Percentiles rank a stretch among this genome's conserved stretches.
phyloP scores from a whole-genome alignment of 2,888 invertebrate genomes.

The Acleris cristana region DNA sequence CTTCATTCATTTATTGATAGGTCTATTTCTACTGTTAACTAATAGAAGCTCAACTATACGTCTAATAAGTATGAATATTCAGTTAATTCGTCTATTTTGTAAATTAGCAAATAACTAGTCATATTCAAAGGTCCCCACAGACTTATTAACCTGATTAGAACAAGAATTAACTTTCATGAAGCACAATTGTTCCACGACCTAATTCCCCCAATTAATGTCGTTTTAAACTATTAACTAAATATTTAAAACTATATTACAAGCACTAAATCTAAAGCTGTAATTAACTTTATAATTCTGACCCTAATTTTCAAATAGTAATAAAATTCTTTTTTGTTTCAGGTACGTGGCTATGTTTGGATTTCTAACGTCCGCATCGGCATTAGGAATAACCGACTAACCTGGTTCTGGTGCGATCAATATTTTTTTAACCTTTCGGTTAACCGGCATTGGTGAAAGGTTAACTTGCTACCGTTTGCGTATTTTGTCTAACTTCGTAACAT shows the following conservation, averaged over 20 bases:
- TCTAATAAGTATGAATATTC: background rate
- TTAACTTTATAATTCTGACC: background rate
- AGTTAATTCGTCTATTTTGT: background rate
- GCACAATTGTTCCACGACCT: slow-evolving; percentile 48
- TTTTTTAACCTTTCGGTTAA: slow-evolving; percentile 49
- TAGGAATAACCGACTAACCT: slow-evolving; percentile 55
- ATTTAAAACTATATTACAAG: slow-evolving; percentile 9
- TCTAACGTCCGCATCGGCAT: slow-evolving; percentile 12
- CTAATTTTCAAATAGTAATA: background rate
- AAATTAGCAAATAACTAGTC: background rate
- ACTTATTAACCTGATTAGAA: slow-evolving; percentile 27
- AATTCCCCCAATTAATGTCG: slow-evolving; percentile 39
- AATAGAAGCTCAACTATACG: too few relatives aligned
- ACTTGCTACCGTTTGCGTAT: slow-evolving; percentile 4
- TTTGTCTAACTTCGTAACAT: background rate
- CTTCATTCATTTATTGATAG: too few relatives aligned
- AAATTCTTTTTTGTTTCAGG: slow-evolving; percentile 22
- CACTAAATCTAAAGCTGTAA: background rate
- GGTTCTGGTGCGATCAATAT: slow-evolving; percentile 52
- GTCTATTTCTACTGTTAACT: too few relatives aligned
- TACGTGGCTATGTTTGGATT: slow-evolving; percentile 4
- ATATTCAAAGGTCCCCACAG: background rate
- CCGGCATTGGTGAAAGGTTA: slow-evolving; percentile 28
- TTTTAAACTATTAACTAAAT: slow-evolving; percentile 6
- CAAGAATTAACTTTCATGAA: slow-evolving; percentile 30